Base-by-base conservation (phyloP, 1,140 invertebrate species). In the Agrypnia vestita region DNA sequence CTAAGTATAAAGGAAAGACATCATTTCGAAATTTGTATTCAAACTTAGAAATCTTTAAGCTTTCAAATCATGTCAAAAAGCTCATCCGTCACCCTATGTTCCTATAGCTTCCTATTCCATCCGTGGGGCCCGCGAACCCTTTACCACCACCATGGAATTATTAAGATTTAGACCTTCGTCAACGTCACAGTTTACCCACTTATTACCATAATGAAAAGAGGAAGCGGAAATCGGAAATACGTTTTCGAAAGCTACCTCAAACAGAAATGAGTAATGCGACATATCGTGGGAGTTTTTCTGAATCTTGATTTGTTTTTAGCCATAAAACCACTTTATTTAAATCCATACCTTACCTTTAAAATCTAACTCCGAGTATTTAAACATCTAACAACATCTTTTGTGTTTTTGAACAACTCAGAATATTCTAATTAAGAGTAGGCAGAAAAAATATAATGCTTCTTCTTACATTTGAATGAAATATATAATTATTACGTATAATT, bases 181-280 rank as follows among this genome's bases (percentile, higher is more conserved):
- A 82, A 82, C 72, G 81, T 82, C 81, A 64, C 73, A 62, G 76
- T 79, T 82, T 79, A 77, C 78, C 78, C 51, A 75, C 78, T 79
- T 77, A 82, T 82, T 79, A 79, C 67, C 77, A 82, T 79, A 79
- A 82, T 82, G 73, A 82, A 82, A 79, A 76, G 51, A 59, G 51
- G 69, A 78, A 77, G 15, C 46, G 75, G 61, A 77, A 77, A 67
- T 77, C 46, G 75, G 61, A 77, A 77, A 67, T 77, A 67, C 73
- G 56, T 76, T 76, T 62, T 76, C 67, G 49, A 71, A 71, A 53
- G 67, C 46, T 49, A 51, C 67, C 25, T 71, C 47, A 71, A 71
- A 49, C 15, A 12, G 46, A 71, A 49, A 71, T 71, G 47, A 51
- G 21, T 51, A 25, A 51, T 71, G 15, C 17, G 46, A 71, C 19